Evolutionary conservation across 2,888 invertebrate species (phyloP), one percentile per base, ranked within the genome.

Genomic region (Patella depressa): DNA sequence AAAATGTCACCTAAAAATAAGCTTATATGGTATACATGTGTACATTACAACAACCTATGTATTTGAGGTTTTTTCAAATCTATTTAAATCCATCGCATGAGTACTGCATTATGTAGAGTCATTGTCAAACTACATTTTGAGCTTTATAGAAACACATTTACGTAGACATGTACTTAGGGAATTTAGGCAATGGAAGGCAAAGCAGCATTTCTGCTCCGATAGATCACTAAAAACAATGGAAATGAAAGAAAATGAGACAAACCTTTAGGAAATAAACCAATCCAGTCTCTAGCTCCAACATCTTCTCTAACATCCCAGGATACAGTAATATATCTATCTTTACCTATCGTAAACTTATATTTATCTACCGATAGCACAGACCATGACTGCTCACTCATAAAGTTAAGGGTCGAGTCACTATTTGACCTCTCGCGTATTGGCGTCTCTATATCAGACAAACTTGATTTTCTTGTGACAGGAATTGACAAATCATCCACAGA

Each of bases 201-300:
- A 7, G 9, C 45, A 45, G 45, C 45, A 45, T 45, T 45, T 45
- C 9, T 9, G 45, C 7, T 45, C 7, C 1, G 45, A 45, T 45
- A 45, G 45, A 9, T 45, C 45, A 45, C 45, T 45, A 45, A 45
- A 45, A 4, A 34, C 7, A 45, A 45, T 45, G 45, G 45, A 34
- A 34, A 34, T 34, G 34, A 34, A 34, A 34, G 34, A 34, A 34
- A 34, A 34, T 34, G 34, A 34, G 45, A 45, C 45, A 81, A 83
- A 92, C 92, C 92, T 82, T 87, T 84, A 72, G 87, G 87, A 84
- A 90, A 92, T 24, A 92, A 87, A 17, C 92, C 92, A 78, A 92
- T 92, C 92, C 92, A 92, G 83, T 92, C 92, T 72, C 88, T 87
- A 15, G 89, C 87, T 19, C 88, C 88, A 11, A 89, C 89, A 76